Evolutionary conservation across 2,113 vertebrate species (phyloP), one percentile per base, ranked within the genome.

Genomic region (Seriola quinqueradiata): DNA sequence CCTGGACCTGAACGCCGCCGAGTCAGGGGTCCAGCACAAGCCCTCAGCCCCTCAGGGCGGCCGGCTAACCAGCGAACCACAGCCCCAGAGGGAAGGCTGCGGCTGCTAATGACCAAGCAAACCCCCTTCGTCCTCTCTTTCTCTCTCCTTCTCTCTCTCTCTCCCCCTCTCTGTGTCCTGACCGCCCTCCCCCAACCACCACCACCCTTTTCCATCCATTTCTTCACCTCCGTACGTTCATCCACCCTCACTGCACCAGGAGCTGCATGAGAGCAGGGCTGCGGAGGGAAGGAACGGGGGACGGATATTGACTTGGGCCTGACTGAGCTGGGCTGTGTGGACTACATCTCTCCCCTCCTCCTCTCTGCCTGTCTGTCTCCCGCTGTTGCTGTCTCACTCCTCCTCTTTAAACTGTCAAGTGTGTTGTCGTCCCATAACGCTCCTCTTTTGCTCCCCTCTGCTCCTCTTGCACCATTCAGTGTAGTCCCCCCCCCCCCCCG

Each of bases 21-120:
- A 99, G 79, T 99, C 98, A 0, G 98, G 98, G 0, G 98, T 99
- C 79, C 98, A 99, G 94, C 98, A 99, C 93, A 99, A 99, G 95
- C 98, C 98, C 0, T 99, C 97, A 0, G 98, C 98, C 70, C 97
- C 98, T 0, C 98, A 99, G 91, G 98, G 97, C 0, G 98, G 98
- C 40, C 96, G 98, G 75, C 95, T 99, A 96, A 97, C 97, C 94
- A 99, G 96, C 19, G 98, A 99, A 95, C 97, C 98, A 93, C 98
- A 99, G 92, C 98, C 98, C 83, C 98, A 97, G 95, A 98, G 97
- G 94, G 98, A 99, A 96, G 98, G 98, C 93, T 99, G 98, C 4
- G 97, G 97, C 94, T 99, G 98, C 97, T 99, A 99, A 97, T 99
- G 96, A 95, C 95, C 91, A 79, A 91, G 83, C 90, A 94, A 87